These are phyloP conservation scores for Glaucidium brasilianum DNA, from an alignment of 2,113 vertebrate species.

Conservation along the genomic window DNA sequence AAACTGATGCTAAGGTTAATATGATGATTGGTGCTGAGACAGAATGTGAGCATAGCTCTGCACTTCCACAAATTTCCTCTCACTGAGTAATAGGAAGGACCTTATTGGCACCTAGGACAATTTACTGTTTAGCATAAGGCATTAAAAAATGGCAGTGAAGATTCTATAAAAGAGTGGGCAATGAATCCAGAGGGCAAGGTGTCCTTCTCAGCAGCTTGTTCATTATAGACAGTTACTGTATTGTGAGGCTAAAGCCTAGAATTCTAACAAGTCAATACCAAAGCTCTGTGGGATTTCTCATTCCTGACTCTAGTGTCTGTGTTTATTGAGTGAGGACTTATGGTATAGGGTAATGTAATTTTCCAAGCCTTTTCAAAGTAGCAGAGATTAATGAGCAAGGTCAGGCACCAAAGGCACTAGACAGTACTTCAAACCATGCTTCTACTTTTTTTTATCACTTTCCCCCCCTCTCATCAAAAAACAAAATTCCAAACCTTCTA, in stretches of 20 bases:
- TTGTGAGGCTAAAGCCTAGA: slow-evolving; percentile 24
- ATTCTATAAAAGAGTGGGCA: neutral
- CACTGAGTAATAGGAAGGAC: neutral
- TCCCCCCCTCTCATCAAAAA: neutral
- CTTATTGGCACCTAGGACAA: neutral
- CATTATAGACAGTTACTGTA: slow-evolving; percentile 36
- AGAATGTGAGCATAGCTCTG: neutral
- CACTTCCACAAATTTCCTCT: neutral
- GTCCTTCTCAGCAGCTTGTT: neutral
- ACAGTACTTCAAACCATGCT: neutral
- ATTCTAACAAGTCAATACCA: slow-evolving; percentile 5
- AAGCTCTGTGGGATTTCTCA: slow-evolving; percentile 3
- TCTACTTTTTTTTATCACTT: neutral
- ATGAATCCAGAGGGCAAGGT: neutral
- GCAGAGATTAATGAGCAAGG: slow-evolving; percentile 76
- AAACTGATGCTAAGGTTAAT: neutral
- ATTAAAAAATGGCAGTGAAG: neutral
- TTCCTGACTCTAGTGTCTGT: neutral
- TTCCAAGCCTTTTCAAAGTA: slow-evolving; percentile 64
- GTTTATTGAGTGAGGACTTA: slow-evolving; percentile 56
- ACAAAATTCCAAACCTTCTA: neutral
- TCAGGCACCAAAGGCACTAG: slow-evolving; percentile 55
- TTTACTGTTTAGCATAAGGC: neutral
- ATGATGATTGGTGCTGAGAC: neutral
- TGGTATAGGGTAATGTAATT: slow-evolving; percentile 70